Base-by-base conservation (phyloP, 2,888 invertebrate genomes). In the Diarsia dahlii region DNA sequence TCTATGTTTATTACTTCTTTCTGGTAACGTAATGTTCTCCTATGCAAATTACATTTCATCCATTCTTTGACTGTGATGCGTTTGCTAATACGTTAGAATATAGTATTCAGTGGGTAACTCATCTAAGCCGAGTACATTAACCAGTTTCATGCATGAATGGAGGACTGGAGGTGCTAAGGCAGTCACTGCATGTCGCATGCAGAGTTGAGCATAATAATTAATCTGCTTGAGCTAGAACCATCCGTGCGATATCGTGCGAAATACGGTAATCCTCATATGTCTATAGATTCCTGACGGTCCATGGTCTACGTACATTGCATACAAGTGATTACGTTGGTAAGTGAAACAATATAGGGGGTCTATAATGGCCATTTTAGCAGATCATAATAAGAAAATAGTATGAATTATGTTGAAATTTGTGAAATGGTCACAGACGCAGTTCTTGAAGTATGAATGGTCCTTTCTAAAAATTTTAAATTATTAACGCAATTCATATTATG, bases 181-280 rank as follows among this genome's bases (percentile, higher is more conserved):
- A 39, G 28, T 28, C 13, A 64, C 45, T 68, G n/a, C n/a, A n/a
- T n/a, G 28, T 81, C n/a, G n/a, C 20, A 76, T 46, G 65, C 48
- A 56, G 20, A 39, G n/a, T 2, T 76, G 50, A 50, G 45, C 28
- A 52, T 58, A 64, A 52, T 67, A 80, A 45, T 81, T 67, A 80
- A 45, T 81, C 64, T 76, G 54, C 23, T 62, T 69, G 45, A 76
- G 54, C 20, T 34, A 60, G 8, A 34, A 23, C 8, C 60, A 70
- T 8, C 34, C n/a, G 50, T 70, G 77, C 50, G 56, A 28, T 54
- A 39, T 60, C 23, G 13, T 69, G 48, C 20, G 34, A 20, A 18
- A 72, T 34, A 50, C 8, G 8, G 1, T 58, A 48, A 60, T 28
- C 28, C 15, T 13, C 23, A 46, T 52, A 39, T 39, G 20, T 62